phyloP scores from a whole-genome alignment of 2,888 invertebrate species.

The Eristalis pertinax region DNA sequence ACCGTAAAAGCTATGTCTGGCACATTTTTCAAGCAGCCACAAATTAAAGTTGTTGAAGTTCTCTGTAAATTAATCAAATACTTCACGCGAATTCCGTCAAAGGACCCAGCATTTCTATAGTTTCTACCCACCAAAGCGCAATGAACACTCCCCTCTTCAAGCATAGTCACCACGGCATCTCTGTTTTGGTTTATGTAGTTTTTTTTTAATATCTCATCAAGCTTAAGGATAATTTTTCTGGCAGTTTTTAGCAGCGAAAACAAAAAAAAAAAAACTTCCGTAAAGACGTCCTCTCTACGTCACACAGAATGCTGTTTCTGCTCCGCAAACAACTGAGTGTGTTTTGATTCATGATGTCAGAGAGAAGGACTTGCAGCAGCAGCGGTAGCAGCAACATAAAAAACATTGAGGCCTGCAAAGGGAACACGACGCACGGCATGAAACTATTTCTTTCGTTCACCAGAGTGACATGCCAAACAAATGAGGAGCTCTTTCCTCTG shows the following conservation, averaged over 20 bases:
- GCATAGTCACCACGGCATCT: neutral
- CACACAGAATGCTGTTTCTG: neutral
- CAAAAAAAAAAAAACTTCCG: neutral
- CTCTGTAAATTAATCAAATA: neutral
- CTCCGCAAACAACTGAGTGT: too few relatives aligned
- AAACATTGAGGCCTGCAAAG: conserved; percentile 41
- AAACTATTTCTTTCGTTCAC: conserved; percentile 39
- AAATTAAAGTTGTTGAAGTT: too few relatives aligned
- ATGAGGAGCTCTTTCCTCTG: conserved; percentile 11
- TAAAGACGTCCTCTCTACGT: neutral
- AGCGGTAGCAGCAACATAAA: conserved; percentile 21
- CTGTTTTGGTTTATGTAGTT: neutral
- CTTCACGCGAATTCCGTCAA: neutral
- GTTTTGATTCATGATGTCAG: neutral
- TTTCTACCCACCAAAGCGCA: neutral
- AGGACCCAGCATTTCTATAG: neutral
- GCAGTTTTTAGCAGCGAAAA: conserved; percentile 10
- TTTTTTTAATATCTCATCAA: conserved; percentile 40
- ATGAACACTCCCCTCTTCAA: conserved; percentile 9
- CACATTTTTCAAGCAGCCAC: too few relatives aligned
- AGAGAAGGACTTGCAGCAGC: neutral
- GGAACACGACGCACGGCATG: conserved; percentile 4
- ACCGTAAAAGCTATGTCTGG: too few relatives aligned
- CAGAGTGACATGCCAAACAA: conserved; percentile 54
- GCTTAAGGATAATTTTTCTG: conserved; percentile 47